Percentiles rank a stretch among this genome's conserved stretches.
These are phyloP conservation scores for Drosophila sordidapex DNA, from an alignment of 2,888 invertebrate genomes.

Conservation along the genomic window DNA sequence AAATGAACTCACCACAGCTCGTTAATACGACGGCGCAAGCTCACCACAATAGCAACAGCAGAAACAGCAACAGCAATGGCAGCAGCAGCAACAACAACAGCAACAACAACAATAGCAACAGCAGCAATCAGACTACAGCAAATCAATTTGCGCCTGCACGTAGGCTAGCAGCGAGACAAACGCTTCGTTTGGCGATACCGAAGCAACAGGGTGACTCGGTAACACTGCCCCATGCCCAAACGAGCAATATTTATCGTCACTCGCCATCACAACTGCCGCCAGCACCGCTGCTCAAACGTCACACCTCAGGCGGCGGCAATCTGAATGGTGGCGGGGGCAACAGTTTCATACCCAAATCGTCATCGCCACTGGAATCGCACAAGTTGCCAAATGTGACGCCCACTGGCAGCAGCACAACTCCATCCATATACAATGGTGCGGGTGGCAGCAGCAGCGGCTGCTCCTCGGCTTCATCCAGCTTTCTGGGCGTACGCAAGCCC, in stretches of 20 bases:
- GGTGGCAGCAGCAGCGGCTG: constrained; percentile 31
- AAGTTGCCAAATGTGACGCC: constrained; percentile 74
- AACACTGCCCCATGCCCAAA: constrained; percentile 34
- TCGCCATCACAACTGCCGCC: constrained; percentile 82
- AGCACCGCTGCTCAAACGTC: constrained; percentile 78
- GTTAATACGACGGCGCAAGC: constrained; percentile 60
- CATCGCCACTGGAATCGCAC: constrained; percentile 80
- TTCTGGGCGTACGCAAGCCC: constrained; percentile 81
- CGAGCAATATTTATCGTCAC: constrained; percentile 61
- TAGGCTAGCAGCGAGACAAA: constrained; percentile 84
- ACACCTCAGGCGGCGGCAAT: constrained; percentile 21
- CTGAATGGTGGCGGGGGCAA: constrained; percentile 3
- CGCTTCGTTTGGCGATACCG: constrained; percentile 84
- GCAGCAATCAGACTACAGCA: constrained; percentile 29
- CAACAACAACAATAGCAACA: constrained; percentile 39
- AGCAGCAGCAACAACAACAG: constrained; percentile 13
- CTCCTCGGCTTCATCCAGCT: constrained; percentile 57
- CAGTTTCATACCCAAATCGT: constrained; percentile 71
- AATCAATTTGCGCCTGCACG: constrained; percentile 85
- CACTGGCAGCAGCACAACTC: constrained; percentile 32
- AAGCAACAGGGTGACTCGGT: constrained; percentile 81
- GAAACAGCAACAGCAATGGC: constrained; percentile 33
- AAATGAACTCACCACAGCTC: constrained; percentile 79
- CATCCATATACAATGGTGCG: constrained; percentile 49
- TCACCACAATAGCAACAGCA: constrained; percentile 46